A percentile compares a stretch with the other conserved stretches of the same genome.
phyloP scores from a whole-genome alignment of 2,888 invertebrate species.

The Scelioninae gen. 1 region DNA sequence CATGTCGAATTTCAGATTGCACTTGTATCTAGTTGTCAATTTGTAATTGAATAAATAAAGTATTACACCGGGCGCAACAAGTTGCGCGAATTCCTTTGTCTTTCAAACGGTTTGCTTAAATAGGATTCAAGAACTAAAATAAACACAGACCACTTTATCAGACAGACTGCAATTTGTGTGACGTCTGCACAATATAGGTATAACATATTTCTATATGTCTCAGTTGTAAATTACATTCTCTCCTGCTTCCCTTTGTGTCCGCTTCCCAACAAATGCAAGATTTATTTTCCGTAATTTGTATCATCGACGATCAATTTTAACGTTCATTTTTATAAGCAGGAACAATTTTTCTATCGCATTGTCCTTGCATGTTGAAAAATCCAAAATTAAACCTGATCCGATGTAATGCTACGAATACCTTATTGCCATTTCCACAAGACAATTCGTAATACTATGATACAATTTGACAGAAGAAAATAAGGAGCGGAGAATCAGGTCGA shows the following conservation, averaged over 20 bases:
- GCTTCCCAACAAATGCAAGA: conserved; percentile 22
- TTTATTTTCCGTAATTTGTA: conserved; percentile 24
- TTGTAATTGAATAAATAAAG: no score
- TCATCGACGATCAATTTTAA: conserved; percentile 13
- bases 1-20: no score
- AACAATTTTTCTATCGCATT: conserved; percentile 1
- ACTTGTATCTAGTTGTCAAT: no score
- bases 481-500: conserved; percentile 32
- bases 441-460: conserved; percentile 40
- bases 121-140: neutral
- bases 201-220: conserved; percentile 4
- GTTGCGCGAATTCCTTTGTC: neutral
- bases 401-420: conserved; percentile 16
- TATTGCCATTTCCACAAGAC: conserved; percentile 43
- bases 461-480: conserved; percentile 33
- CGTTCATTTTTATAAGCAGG: no score
- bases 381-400: conserved; percentile 18
- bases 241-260: neutral
- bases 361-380: conserved; percentile 24
- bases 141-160: no score
- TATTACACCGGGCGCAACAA: no score
- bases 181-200: conserved; percentile 12
- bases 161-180: conserved; percentile 1
- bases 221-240: conserved; percentile 21
- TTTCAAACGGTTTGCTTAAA: neutral